A percentile compares a stretch with the other conserved stretches of the same genome.
phyloP scores from a whole-genome alignment of 2,113 vertebrate species.

The Symphodus melops region DNA sequence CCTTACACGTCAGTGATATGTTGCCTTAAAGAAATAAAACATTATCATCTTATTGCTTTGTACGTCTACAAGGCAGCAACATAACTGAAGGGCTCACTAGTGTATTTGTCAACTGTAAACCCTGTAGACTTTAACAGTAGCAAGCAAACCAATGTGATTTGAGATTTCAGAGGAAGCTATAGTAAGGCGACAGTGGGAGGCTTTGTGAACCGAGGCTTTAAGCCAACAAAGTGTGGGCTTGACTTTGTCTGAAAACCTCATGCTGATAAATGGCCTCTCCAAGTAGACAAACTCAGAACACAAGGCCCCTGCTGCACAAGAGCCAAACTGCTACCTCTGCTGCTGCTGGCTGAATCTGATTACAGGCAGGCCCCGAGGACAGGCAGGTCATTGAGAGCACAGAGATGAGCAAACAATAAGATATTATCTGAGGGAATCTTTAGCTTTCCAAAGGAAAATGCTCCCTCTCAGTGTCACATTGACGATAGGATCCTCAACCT shows the following conservation, averaged over 20 bases:
- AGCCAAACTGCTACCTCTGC: slow-evolving; percentile 79
- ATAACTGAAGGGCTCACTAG: slow-evolving; percentile 7
- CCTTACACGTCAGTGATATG: slow-evolving; percentile 50
- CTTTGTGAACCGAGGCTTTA: slow-evolving; percentile 64
- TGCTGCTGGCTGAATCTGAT: slow-evolving; percentile 79
- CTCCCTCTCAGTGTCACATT: slow-evolving; percentile 87
- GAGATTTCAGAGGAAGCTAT: slow-evolving; percentile 61
- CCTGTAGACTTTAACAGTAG: slow-evolving; percentile 50
- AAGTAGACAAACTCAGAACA: slow-evolving; percentile 74
- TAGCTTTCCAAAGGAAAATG: slow-evolving; percentile 88
- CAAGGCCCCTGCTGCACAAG: slow-evolving; percentile 76
- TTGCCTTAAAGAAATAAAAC: slow-evolving; percentile 42
- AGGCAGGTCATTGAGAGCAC: slow-evolving; percentile 86
- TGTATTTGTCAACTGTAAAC: neutral
- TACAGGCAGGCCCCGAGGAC: slow-evolving; percentile 83
- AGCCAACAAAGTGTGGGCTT: slow-evolving; percentile 73
- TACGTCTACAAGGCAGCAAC: slow-evolving; percentile 24
- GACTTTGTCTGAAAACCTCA: slow-evolving; percentile 74
- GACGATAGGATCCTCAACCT: slow-evolving; percentile 88
- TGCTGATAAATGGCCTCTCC: slow-evolving; percentile 78
- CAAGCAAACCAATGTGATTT: slow-evolving; percentile 49
- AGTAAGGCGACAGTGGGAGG: slow-evolving; percentile 40
- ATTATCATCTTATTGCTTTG: slow-evolving; percentile 36
- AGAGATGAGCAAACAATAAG: slow-evolving; percentile 87
- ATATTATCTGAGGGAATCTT: slow-evolving; percentile 89